phyloP scores from a whole-genome alignment of 2,797 vertebrate genomes.

The Pseudomugil tenellus region DNA sequence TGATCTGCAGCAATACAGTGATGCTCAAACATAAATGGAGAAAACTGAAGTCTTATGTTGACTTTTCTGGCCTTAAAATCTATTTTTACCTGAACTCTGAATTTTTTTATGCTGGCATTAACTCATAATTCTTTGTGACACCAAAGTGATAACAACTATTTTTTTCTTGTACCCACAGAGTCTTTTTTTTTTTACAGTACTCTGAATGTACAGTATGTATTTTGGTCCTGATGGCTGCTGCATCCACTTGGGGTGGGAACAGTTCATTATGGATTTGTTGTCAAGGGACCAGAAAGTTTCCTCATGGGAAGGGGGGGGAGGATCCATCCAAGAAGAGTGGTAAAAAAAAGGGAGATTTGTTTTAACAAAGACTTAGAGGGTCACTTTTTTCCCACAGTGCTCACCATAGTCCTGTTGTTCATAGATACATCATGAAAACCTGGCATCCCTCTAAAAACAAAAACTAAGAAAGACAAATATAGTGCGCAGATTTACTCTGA shows the following conservation, averaged over 20 bases:
- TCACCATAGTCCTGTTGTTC: constrained; percentile 58
- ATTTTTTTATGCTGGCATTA: constrained; percentile 53
- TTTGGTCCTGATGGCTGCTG: constrained; percentile 27
- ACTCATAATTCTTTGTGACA: constrained; percentile 34
- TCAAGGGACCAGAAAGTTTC: constrained; percentile 68
- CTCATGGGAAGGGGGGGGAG: constrained; percentile 64
- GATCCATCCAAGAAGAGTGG: constrained; percentile 53
- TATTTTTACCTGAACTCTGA: constrained; percentile 1
- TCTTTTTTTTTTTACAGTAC: constrained; percentile 22
- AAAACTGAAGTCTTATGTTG: neutral
- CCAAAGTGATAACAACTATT: neutral
- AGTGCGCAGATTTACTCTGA: constrained; percentile 5
- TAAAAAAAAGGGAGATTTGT: constrained; percentile 79
- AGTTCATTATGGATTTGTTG: constrained; percentile 44
- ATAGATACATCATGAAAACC: constrained; percentile 40
- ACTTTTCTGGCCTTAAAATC: neutral
- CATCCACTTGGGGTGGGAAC: constrained; percentile 26
- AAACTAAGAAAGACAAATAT: constrained; percentile 24
- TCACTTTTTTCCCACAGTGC: constrained; percentile 81
- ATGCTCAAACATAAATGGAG: neutral
- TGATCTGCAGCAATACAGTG: neutral
- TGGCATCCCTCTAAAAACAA: constrained; percentile 51
- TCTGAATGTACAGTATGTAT: constrained; percentile 12
- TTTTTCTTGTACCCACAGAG: neutral
- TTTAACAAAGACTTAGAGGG: constrained; percentile 73